Conservation (phyloP, 2,797 vertebrate species). For the Pipistrellus pipistrellus region DNA sequence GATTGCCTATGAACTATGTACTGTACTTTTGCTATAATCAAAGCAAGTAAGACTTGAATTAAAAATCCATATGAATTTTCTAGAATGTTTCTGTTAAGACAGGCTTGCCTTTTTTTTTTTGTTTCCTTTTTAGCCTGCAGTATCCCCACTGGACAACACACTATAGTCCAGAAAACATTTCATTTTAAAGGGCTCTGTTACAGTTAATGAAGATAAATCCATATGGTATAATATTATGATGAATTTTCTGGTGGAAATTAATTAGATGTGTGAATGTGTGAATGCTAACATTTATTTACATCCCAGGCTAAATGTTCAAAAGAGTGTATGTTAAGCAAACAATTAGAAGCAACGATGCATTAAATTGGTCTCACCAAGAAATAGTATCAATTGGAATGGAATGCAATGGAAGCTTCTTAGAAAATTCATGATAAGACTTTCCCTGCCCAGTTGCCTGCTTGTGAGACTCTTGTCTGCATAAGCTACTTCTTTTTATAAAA, state of each 20-base stretch:
- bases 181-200: conserved; percentile 68
- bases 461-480: conserved; percentile 36
- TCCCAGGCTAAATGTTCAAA: conserved; percentile 79
- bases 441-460: conserved; percentile 24
- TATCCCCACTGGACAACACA: conserved; percentile 19
- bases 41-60: conserved; percentile 27
- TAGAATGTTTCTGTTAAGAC: background rate
- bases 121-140: background rate
- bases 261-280: conserved; percentile 82
- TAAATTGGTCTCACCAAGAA: conserved; percentile 81
- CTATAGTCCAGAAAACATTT: conserved; percentile 69
- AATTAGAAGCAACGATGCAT: conserved; percentile 82
- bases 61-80: conserved; percentile 23
- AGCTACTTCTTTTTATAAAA: conserved; percentile 58
- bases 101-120: conserved; percentile 3
- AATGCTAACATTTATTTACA: conserved; percentile 83
- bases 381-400: conserved; percentile 77
- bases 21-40: conserved; percentile 15
- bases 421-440: conserved; percentile 75
- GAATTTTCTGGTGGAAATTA: conserved; percentile 80
- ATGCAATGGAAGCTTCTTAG: conserved; percentile 67
- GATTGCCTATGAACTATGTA: conserved; percentile 21
- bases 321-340: conserved; percentile 77
- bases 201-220: conserved; percentile 79
- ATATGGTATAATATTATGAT: conserved; percentile 74